Base-by-base conservation (phyloP, 2,888 invertebrate genomes). In the Hypsopygia costalis region DNA sequence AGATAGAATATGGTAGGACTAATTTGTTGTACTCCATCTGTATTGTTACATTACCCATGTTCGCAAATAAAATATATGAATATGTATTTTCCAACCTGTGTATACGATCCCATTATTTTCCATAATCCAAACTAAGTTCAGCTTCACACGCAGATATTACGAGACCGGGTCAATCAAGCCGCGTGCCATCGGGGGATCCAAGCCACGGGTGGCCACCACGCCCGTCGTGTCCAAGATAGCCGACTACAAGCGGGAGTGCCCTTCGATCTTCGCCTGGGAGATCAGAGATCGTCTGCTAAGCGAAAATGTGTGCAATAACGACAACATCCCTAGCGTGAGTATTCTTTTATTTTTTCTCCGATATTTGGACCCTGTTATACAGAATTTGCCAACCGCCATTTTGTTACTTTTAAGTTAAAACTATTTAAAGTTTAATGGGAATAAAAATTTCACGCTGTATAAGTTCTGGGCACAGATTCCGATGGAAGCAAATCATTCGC, bases 261-360 rank as follows among this genome's bases (percentile, higher is more conserved):
- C 98, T 25, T 97, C 97, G 61, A 98, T 98, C 83, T 98, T 98
- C 90, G 98, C 98, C 35, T 98, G 98, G 98, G 98, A 98, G 90
- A 98, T 98, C 75, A 90, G 98, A 39, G 98, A 98, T 73, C 93
- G 98, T 70, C 92, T 98, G 61, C 91, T 98, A 41, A 94, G 95
- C 44, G 98, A 98, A 75, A 96, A 95, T 62, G 95, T 97, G 62
- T 98, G 98, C 92, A 97, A 96, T 87, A 97, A 96, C 87, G 98
- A 98, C 89, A 98, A 98, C 85, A 98, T 98, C 70, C 98, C 98
- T 58, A 97, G 97, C 86, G 98, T 98, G 90, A 97, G 98, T 97
- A 90, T 49, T 11, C 4, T 38, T 28, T 36, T 47, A 6, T 25
- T n/a, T 3, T 16, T 16, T n/a, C n/a, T n/a, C n/a, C n/a, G n/a